A percentile compares a stretch with the other conserved stretches of the same genome.
Evolutionary conservation across 1,140 invertebrate genomes (phyloP).

Genomic region (Calephelis nemesis): DNA sequence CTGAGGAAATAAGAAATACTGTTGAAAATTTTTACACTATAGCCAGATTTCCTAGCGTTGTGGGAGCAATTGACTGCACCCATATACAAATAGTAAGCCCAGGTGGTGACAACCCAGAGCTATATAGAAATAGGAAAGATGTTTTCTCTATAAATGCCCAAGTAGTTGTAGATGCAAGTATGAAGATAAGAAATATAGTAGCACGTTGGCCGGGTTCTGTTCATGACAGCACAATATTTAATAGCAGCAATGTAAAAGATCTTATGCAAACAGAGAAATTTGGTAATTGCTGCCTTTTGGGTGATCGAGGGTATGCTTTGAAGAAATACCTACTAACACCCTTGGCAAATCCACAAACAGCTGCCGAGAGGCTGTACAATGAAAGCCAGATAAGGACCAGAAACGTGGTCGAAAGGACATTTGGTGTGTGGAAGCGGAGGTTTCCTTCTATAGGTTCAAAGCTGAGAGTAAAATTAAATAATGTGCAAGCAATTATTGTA

Average conservation of each 20-base stretch:
- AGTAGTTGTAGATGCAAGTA: constrained; percentile 1
- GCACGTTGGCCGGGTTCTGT: constrained; percentile 1
- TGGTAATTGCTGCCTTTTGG: constrained; percentile 1
- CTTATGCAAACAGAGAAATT: background rate
- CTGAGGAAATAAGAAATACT: background rate
- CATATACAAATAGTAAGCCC: background rate
- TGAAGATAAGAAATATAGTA: constrained; percentile 2
- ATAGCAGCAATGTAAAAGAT: constrained; percentile 3
- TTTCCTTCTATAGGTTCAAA: no score
- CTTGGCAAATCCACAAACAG: no score
- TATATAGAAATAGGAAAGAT: constrained; percentile 18
- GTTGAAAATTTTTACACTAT: background rate
- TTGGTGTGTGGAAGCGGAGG: no score
- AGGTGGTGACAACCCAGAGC: constrained; percentile 10
- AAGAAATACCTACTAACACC: no score
- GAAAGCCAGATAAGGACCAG: no score
- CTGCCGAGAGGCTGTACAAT: no score
- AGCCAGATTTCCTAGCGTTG: background rate
- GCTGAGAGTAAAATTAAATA: no score
- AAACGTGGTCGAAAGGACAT: no score
- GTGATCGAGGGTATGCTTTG: no score
- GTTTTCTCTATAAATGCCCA: constrained; percentile 10
- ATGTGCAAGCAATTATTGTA: no score
- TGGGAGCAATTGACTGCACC: constrained; percentile 2
- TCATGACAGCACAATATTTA: constrained; percentile 18